These are phyloP conservation scores for Chirona hameri DNA, from an alignment of 2,888 invertebrate genomes.

Conservation along the genomic window DNA sequence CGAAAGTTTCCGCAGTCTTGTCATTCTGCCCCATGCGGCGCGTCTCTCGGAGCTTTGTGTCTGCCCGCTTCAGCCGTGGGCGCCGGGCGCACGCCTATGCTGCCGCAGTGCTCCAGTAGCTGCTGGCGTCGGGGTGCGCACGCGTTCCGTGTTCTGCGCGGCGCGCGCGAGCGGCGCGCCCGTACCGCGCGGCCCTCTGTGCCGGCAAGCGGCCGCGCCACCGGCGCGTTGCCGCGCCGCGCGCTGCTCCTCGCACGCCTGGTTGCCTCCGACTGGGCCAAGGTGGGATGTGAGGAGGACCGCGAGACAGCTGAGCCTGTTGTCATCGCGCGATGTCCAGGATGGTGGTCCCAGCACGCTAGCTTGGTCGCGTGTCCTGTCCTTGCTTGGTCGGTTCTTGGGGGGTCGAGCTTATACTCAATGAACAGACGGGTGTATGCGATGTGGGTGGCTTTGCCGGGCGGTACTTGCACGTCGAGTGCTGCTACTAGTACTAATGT, in stretches of 20 bases:
- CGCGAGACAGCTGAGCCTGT: no score
- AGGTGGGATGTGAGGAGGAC: conserved; percentile 36
- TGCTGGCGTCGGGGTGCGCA: conserved; percentile 28
- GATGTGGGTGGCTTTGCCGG: no score
- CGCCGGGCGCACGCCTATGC: not conserved
- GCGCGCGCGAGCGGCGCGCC: conserved; percentile 31
- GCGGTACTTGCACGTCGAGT: no score
- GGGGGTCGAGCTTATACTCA: no score
- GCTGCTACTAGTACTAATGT: no score
- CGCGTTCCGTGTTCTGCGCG: conserved; percentile 35
- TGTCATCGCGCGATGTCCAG: no score
- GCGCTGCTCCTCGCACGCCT: conserved; percentile 34
- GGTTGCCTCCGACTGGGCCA: conserved; percentile 38
- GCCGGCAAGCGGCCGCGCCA: conserved; percentile 25
- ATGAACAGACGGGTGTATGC: no score
- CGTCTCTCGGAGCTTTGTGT: not conserved
- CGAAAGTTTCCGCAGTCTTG: no score
- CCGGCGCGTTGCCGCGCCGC: conserved; percentile 31
- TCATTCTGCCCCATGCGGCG: no score
- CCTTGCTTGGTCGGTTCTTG: no score
- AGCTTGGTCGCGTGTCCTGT: no score
- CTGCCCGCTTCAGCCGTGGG: not conserved
- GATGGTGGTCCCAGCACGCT: no score
- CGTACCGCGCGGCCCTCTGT: conserved; percentile 44
- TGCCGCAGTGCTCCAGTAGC: not conserved